Base-by-base conservation (phyloP, 2,113 vertebrate species). In the Oryzias javanicus region DNA sequence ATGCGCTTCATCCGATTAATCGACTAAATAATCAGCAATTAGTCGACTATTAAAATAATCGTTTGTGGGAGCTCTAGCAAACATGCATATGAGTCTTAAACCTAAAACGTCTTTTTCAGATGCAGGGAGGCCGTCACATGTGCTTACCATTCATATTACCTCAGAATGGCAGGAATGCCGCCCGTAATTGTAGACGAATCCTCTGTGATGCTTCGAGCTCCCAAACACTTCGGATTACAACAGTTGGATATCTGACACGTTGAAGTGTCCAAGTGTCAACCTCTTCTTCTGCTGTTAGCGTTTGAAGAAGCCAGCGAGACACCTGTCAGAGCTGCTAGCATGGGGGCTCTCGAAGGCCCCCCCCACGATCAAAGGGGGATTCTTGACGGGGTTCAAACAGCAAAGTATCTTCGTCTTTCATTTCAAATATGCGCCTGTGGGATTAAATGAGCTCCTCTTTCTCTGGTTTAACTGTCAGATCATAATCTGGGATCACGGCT, bases 81-180 rank as follows among this genome's bases (percentile, higher is more conserved):
- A 22, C 55, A 35, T 59, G 54, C 40, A 35, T 54, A 50, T 14
- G n/a, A 17, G 46, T 19, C 22, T 29, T 55, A 58, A 64, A 29
- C 50, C 29, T 29, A 58, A 58, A 64, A 29, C 50, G 15, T 13
- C 10, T 25, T 3, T 19, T 13, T 22, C 22, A 22, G 22, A 22
- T 22, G 85, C 77, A 79, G 19, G 45, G 46, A 67, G 74, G 57
- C 71, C 62, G 74, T 55, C 61, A 74, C 79, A 86, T 75, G 70
- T 89, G 84, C 86, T 88, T 89, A 83, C 79, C 76, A 83, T 74
- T 76, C 85, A 88, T 70, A 81, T 88, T 76, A 89, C 80, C 82
- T 88, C 74, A 86, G 73, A 67, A 84, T 42, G 55, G 19, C 49
- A 81, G 72, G 88, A 88, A 90, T 88, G 82, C 70, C 55, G 47